These are phyloP conservation scores for Genyomyrus donnyi DNA, from an alignment of 2,113 vertebrate species.

Conservation along the genomic window DNA sequence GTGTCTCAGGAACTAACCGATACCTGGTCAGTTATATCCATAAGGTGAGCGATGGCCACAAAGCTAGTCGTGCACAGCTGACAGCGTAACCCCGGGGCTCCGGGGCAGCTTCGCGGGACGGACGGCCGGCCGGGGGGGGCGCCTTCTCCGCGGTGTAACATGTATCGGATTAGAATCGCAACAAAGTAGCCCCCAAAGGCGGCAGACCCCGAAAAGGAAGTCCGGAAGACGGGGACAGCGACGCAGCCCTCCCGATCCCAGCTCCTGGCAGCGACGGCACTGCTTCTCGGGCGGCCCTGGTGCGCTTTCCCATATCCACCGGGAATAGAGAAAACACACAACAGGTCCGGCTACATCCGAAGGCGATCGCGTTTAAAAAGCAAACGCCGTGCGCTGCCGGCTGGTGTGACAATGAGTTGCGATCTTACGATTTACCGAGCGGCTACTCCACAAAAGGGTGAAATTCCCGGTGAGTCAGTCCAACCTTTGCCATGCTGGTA, in stretches of 20 bases:
- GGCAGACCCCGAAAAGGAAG: constrained; percentile 23
- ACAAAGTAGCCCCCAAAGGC: constrained; percentile 28
- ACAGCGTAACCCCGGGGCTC: neutral
- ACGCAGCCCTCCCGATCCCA: constrained; percentile 35
- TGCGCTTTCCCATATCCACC: constrained; percentile 50
- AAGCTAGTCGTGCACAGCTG: neutral
- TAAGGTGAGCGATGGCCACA: neutral
- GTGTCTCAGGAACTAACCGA: neutral
- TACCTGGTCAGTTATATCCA: neutral
- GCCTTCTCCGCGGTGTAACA: neutral
- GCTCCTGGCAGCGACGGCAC: constrained; percentile 42
- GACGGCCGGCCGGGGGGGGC: too few species aligned
- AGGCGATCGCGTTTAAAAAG: neutral
- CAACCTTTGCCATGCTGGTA: neutral
- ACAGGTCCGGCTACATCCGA: neutral
- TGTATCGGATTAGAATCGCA: neutral
- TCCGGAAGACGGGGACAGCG: constrained; percentile 19
- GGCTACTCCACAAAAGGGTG: neutral
- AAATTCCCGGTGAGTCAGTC: neutral
- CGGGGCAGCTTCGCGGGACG: neutral
- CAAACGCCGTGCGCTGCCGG: neutral
- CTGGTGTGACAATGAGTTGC: neutral
- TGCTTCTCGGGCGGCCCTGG: constrained; percentile 37
- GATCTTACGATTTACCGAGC: neutral
- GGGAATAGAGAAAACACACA: neutral